Evolutionary conservation across 2,113 vertebrate species (phyloP).

Genomic region (Tychaedon coryphoeus): DNA sequence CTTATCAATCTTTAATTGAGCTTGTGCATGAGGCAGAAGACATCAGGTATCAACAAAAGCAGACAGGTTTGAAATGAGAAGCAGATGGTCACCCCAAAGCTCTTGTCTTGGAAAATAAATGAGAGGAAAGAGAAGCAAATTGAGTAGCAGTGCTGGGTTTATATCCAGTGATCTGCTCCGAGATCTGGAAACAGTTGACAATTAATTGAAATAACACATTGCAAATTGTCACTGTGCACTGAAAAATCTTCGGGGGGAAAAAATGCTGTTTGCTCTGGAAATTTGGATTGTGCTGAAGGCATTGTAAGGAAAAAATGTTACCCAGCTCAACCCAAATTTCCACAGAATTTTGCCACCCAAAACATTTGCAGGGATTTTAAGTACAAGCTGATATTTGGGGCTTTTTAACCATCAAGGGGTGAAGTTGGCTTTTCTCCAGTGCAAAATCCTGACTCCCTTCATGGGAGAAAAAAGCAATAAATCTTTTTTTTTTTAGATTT

Average conservation of each 20-base stretch:
- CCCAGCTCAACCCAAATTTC: slow-evolving; percentile 51
- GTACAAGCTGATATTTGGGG: background rate
- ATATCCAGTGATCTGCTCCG: slow-evolving; percentile 46
- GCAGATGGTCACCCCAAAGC: slow-evolving; percentile 53
- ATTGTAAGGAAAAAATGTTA: slow-evolving; percentile 62
- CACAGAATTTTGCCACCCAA: slow-evolving; percentile 54
- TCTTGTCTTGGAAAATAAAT: slow-evolving; percentile 60
- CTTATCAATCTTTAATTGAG: background rate
- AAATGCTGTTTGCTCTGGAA: slow-evolving; percentile 67
- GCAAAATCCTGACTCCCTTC: background rate
- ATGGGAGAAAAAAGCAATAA: background rate
- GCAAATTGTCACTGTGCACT: slow-evolving; percentile 68
- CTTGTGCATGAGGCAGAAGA: background rate
- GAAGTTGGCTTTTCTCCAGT: background rate
- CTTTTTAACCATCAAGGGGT: background rate
- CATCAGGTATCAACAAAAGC: slow-evolving; percentile 46
- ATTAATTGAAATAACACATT: slow-evolving; percentile 71
- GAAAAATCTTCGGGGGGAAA: slow-evolving; percentile 56
- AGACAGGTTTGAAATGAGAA: slow-evolving; percentile 64
- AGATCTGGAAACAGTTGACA: slow-evolving; percentile 69
- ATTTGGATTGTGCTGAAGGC: slow-evolving; percentile 65
- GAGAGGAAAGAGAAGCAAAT: slow-evolving; percentile 48
- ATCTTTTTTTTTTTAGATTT: background rate
- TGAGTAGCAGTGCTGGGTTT: slow-evolving; percentile 41
- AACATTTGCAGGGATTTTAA: slow-evolving; percentile 5